phyloP scores from a whole-genome alignment of 2,797 vertebrate species.

The Thamnophis elegans region DNA sequence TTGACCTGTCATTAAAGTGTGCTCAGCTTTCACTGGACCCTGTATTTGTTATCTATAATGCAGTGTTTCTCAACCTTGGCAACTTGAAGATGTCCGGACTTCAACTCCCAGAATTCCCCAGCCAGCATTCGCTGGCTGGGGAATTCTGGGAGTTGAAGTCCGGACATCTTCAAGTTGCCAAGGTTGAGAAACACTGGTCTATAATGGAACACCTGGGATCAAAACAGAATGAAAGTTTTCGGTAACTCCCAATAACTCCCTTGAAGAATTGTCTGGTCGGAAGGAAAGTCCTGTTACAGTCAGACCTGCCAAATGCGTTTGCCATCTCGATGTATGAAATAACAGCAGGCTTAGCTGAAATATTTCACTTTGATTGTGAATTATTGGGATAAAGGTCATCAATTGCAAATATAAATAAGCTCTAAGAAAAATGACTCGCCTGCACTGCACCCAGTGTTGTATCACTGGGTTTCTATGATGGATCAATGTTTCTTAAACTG shows the following conservation, averaged over 20 bases:
- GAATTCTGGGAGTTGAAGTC: too few species aligned
- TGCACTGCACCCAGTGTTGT: background rate
- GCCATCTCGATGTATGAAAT: background rate
- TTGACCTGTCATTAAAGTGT: background rate
- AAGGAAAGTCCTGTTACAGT: background rate
- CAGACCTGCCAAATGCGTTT: background rate
- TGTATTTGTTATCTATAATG: background rate
- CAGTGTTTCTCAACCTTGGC: too few species aligned
- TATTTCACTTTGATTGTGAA: background rate
- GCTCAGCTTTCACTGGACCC: background rate
- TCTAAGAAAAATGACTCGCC: background rate
- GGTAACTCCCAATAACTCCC: too few species aligned
- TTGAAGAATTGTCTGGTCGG: background rate
- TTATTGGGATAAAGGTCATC: conserved; percentile 21
- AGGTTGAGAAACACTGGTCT: too few species aligned
- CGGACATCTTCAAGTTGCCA: too few species aligned
- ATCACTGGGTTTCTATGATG: background rate
- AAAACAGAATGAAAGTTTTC: background rate
- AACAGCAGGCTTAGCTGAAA: background rate
- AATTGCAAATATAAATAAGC: background rate
- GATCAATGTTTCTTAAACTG: background rate
- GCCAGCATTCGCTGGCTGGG: too few species aligned
- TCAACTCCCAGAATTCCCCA: too few species aligned
- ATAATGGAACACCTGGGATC: background rate
- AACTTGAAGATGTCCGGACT: too few species aligned